Evolutionary conservation across 2,797 vertebrate species (phyloP).

Genomic region (Enteromius afrohamiltoni): DNA sequence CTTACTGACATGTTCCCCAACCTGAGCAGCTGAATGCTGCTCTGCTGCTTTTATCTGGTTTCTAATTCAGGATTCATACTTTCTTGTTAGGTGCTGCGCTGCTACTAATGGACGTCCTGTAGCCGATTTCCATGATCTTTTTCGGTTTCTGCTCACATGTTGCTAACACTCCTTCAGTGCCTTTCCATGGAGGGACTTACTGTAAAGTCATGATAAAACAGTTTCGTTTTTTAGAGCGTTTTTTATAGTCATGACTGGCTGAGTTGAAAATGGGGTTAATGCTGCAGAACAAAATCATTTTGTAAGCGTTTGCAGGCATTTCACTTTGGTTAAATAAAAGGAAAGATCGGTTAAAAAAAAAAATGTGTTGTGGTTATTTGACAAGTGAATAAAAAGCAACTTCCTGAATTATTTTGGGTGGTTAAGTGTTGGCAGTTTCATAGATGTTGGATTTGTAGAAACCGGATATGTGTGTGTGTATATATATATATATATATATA

Average conservation of each 20-base stretch:
- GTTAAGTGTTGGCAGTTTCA: neutral
- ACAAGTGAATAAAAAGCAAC: neutral
- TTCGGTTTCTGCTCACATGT: neutral
- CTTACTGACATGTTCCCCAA: conserved; percentile 70
- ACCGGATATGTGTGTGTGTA: too few species aligned
- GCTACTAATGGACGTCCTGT: neutral
- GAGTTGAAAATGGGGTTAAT: conserved; percentile 14
- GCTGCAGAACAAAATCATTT: conserved; percentile 9
- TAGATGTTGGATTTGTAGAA: too few species aligned
- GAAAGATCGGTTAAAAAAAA: neutral
- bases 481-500: too few species aligned
- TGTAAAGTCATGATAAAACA: neutral
- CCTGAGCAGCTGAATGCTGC: conserved; percentile 58
- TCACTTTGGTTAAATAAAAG: conserved; percentile 38
- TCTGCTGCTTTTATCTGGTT: neutral
- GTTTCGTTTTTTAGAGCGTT: neutral
- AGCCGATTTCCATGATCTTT: neutral
- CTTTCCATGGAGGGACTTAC: conserved; percentile 4
- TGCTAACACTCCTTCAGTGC: conserved; percentile 19
- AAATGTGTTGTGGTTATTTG: neutral
- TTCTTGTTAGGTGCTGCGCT: neutral
- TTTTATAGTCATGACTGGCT: neutral
- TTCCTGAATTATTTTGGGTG: neutral
- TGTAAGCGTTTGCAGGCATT: conserved; percentile 10
- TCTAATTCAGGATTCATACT: neutral